Evolutionary conservation across 2,113 vertebrate species (phyloP).

Genomic region (Erpornis zantholeuca): DNA sequence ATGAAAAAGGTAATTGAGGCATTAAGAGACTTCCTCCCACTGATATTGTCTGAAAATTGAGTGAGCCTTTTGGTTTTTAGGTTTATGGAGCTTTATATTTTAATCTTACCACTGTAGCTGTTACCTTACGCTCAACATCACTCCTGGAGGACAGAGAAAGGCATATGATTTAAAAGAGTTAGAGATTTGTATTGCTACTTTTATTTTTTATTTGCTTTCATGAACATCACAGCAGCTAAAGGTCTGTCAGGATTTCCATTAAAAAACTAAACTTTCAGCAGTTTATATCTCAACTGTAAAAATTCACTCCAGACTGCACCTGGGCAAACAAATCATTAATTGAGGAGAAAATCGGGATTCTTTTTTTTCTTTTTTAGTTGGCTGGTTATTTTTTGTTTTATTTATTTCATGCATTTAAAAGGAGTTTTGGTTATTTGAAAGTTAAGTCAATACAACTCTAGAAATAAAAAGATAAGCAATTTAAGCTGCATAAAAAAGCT

Average conservation of each 20-base stretch:
- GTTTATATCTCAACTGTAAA: constrained; percentile 55
- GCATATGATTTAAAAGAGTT: constrained; percentile 34
- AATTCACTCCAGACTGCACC: constrained; percentile 13
- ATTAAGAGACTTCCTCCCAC: neutral
- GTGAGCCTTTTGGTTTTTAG: neutral
- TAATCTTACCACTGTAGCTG: neutral
- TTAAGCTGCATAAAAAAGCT: neutral
- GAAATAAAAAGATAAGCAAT: neutral
- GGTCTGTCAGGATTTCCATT: constrained; percentile 34
- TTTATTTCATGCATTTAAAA: constrained; percentile 12
- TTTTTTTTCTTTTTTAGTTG: neutral
- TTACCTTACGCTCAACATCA: neutral
- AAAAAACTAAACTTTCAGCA: constrained; percentile 46
- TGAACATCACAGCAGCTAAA: neutral
- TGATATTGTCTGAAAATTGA: neutral
- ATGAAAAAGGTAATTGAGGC: neutral
- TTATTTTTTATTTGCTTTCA: constrained; percentile 30
- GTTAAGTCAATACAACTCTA: neutral
- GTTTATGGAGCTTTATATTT: constrained; percentile 20
- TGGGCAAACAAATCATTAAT: constrained; percentile 23
- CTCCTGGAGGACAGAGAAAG: neutral
- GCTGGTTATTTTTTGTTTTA: constrained; percentile 4
- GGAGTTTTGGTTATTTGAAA: neutral
- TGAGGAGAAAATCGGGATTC: neutral
- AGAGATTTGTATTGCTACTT: neutral